Base-by-base conservation (phyloP, 1,140 invertebrate species). In the Notospermus geniculatus region DNA sequence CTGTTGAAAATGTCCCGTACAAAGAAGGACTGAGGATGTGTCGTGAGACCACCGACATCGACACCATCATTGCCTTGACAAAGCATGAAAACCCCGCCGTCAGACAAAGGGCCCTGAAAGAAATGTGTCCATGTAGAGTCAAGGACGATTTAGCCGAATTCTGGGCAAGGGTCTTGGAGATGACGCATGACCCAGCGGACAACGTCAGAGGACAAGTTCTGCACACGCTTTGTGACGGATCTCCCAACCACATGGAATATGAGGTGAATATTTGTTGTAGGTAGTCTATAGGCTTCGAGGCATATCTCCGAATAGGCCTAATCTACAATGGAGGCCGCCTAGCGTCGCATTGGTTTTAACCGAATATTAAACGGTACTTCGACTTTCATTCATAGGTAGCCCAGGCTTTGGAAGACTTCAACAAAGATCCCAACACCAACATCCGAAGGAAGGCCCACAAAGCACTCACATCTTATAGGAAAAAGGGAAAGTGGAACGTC, bases 71-170 rank as follows among this genome's bases (percentile, higher is more conserved):
- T 29, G 69, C 69, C 27, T 58, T 78, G 41, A 73, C 74, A 2
- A 71, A 72, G 41, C 78, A 80, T 57, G n/a, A 53, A 1, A 67
- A 71, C 54, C 68, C 75, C 2, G 52, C 59, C 27, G 77, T 79
- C 17, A 62, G 78, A 57, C 71, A 78, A 67, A 67, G 59, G 52
- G 75, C 78, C 17, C 64, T 80, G 0, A 68, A 70, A 45, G 74
- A 80, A 64, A 80, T 80, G 75, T 80, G 78, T 61, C 78, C 78
- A 2, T 80, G 78, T 60, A 63, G 75, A 25, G 78, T 80, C 1
- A 71, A 79, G 55, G 65, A 70, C 19, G 74, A 80, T 62, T 65
- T 76, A 9, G 55, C 66, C 1, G 72, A 73, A 5, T 80, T 80
- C 68, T 80, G 78, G 78, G 63, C 69, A n/a, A 63, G 78, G 23